Percentiles rank a stretch among this genome's conserved stretches.
Conservation (phyloP, 1,140 invertebrate genomes). For the Drosophila pseudoobscura region DNA sequence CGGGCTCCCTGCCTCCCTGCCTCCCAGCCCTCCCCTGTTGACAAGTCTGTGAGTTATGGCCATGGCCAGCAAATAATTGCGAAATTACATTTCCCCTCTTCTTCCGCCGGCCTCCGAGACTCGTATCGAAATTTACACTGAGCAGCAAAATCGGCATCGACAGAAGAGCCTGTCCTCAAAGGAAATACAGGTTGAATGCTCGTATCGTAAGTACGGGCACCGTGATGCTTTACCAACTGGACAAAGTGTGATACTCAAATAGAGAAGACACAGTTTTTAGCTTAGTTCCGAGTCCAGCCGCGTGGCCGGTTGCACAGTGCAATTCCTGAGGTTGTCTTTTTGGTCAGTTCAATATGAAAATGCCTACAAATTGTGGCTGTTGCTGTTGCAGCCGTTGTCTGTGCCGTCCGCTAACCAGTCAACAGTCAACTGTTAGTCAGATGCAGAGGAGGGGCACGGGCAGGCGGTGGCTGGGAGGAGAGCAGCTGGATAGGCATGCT, state of each 20-base stretch:
- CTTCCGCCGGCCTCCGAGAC: conserved; percentile 13
- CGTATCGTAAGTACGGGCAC: too few species aligned
- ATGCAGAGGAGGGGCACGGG: conserved; percentile 8
- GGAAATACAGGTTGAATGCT: too few species aligned
- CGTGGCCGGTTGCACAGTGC: conserved; percentile 30
- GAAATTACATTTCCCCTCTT: conserved; percentile 62
- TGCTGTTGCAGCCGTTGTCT: conserved; percentile 1
- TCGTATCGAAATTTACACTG: conserved; percentile 27
- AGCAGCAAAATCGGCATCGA: background rate
- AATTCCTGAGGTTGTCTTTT: conserved; percentile 47
- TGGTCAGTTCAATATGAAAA: conserved; percentile 74
- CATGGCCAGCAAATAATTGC: conserved; percentile 78
- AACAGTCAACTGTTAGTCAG: conserved; percentile 49
- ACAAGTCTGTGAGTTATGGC: conserved; percentile 74
- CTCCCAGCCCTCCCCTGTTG: conserved; percentile 16
- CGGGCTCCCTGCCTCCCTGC: too few species aligned
- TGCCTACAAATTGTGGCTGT: conserved; percentile 74
- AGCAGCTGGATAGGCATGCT: conserved; percentile 55
- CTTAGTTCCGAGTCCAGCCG: too few species aligned
- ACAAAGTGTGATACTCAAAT: too few species aligned
- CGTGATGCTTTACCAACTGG: too few species aligned
- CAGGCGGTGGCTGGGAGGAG: background rate
- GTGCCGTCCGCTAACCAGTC: conserved; percentile 10
- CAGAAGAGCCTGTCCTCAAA: too few species aligned
- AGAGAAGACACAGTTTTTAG: too few species aligned